Base-by-base conservation (phyloP, 2,888 invertebrate species). In the Stratiomys singularior region DNA sequence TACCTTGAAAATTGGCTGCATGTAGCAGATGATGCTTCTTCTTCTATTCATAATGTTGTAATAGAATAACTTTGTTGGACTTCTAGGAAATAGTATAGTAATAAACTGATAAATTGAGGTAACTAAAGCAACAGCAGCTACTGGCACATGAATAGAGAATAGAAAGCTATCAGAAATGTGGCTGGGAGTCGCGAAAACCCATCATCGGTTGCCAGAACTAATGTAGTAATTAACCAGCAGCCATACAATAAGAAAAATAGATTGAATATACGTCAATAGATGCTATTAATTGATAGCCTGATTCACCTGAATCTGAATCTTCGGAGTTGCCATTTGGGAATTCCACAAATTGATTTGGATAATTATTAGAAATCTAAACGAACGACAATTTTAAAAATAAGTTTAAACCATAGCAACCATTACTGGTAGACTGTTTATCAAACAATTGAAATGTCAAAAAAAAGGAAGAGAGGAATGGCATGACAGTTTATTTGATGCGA, bases 181-280 rank as follows among this genome's bases (percentile, higher is more conserved):
- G 30, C 37, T 28, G 27, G 21, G 66, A 18, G 18, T 66, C 37
- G 66, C 66, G 66, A 37, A 37, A 66, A 66, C 18, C 66, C 66
- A 66, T 66, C 66, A 21, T 37, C 66, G 37, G 37, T 28, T 66
- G 66, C 66, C 66, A 66, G 66, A 66, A 66, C 66, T 66, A 66
- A 66, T 66, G 66, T 66, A 66, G 66, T 66, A 66, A 66, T 66
- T 66, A 66, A 37, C 66, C 66, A 27, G 66, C 37, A 66, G 52
- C 66, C 30, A 11, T 66, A 37, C 37, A 66, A 66, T 66, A 37
- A n/a, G 21, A 66, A 66, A 37, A n/a, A n/a, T n/a, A 37, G 37
- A 37, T n/a, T 66, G 66, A 66, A 37, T 66, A 66, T n/a, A 37
- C 2, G 15, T 37, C 37, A 5, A 37, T 37, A 37, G 37, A 37